phyloP scores from a whole-genome alignment of 2,113 vertebrate species.

The Phalacrocorax aristotelis region DNA sequence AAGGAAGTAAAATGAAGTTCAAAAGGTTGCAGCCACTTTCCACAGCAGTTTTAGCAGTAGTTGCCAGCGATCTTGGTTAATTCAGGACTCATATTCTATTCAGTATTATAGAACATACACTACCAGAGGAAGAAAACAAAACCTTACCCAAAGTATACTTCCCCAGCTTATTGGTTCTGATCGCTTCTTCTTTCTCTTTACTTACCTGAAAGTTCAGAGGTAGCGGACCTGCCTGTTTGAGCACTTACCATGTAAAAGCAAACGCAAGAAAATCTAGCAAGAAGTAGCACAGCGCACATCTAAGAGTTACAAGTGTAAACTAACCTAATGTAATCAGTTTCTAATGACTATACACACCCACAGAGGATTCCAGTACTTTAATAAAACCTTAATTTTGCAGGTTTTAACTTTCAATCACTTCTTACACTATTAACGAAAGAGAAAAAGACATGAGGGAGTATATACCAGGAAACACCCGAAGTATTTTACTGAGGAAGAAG shows the following conservation, averaged over 20 bases:
- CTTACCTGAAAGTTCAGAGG: not conserved
- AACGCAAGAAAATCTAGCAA: not conserved
- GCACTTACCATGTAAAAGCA: not conserved
- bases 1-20: not conserved
- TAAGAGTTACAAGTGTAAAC: not conserved
- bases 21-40: not conserved
- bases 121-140: not conserved
- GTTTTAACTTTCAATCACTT: not conserved
- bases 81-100: not conserved
- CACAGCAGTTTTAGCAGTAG: not conserved
- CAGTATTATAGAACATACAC: not conserved
- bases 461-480: not conserved
- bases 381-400: not conserved
- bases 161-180: not conserved
- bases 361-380: constrained; percentile 14
- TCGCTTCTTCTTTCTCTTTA: not conserved
- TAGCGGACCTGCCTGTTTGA: not conserved
- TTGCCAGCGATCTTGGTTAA: not conserved
- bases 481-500: not conserved
- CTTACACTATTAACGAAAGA: not conserved
- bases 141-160: not conserved
- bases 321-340: not conserved
- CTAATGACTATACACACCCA: not conserved
- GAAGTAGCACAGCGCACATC: not conserved
- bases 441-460: not conserved